These are phyloP conservation scores for Drosophila leontia DNA, from an alignment of 1,140 invertebrate genomes.

Conservation along the genomic window DNA sequence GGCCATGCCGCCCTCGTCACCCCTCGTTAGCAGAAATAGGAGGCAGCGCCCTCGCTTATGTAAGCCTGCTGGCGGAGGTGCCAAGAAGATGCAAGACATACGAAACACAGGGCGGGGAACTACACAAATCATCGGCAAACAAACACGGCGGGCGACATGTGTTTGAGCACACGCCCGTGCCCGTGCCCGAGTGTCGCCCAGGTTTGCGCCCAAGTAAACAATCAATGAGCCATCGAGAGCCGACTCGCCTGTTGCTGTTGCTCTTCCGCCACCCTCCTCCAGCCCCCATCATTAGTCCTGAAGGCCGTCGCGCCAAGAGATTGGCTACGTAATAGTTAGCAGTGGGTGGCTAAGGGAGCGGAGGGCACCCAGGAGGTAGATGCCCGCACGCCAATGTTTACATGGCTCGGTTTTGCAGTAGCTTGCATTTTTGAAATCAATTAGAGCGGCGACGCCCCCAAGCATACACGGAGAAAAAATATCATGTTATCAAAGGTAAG, in stretches of 20 bases:
- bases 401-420: conserved; percentile 48
- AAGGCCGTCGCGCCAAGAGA: conserved; percentile 16
- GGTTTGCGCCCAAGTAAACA: conserved; percentile 62
- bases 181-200: conserved; percentile 30
- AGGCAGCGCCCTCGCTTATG: conserved; percentile 51
- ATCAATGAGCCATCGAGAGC: conserved; percentile 55
- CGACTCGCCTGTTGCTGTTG: conserved; percentile 32
- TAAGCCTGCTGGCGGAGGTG: conserved; percentile 40
- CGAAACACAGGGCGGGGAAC: conserved; percentile 39
- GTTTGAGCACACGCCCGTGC: conserved; percentile 24
- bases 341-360: neutral
- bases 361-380: conserved; percentile 9
- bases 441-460: conserved; percentile 56
- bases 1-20: conserved; percentile 22
- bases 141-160: conserved; percentile 39
- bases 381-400: conserved; percentile 55
- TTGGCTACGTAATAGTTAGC: conserved; percentile 26
- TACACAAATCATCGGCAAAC: conserved; percentile 68
- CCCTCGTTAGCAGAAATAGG: conserved; percentile 26
- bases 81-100: conserved; percentile 50
- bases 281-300: neutral
- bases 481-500: neutral
- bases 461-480: neutral
- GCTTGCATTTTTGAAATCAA: conserved; percentile 66
- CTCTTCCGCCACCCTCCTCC: conserved; percentile 4